phyloP scores from a whole-genome alignment of 2,888 invertebrate species.

The Yponomeuta sedellus region DNA sequence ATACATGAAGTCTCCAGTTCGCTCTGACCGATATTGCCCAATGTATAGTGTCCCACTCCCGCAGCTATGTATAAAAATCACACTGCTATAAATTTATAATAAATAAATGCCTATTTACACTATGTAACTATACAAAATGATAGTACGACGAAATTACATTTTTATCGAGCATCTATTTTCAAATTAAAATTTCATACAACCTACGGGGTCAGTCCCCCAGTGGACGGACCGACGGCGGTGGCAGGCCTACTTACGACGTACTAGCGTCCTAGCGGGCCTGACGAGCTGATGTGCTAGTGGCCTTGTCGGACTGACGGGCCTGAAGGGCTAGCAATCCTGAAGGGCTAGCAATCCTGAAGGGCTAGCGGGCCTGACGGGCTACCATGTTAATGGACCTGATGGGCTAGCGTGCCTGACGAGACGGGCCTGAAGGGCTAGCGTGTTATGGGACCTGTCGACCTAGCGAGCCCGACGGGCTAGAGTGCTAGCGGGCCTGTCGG shows the following conservation, averaged over 20 bases:
- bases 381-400: no score
- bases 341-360: no score
- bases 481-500: no score
- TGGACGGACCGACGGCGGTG: slow-evolving; percentile 17
- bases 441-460: no score
- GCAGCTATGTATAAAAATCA: slow-evolving; percentile 73
- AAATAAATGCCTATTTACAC: slow-evolving; percentile 78
- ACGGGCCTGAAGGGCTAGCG: no score
- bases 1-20: slow-evolving; percentile 56
- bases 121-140: slow-evolving; percentile 76
- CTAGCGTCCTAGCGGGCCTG: no score
- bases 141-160: slow-evolving; percentile 72
- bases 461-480: no score
- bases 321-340: no score
- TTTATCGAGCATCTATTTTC: slow-evolving; percentile 67
- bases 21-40: slow-evolving; percentile 60
- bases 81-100: slow-evolving; percentile 75
- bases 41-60: slow-evolving; percentile 61
- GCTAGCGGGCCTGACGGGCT: no score
- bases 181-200: slow-evolving; percentile 65
- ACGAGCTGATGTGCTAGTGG: no score
- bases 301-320: no score
- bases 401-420: no score
- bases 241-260: neutral
- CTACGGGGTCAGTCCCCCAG: slow-evolving; percentile 45